phyloP scores from a whole-genome alignment of 1,140 invertebrate species.

The Drosophila mayri region DNA sequence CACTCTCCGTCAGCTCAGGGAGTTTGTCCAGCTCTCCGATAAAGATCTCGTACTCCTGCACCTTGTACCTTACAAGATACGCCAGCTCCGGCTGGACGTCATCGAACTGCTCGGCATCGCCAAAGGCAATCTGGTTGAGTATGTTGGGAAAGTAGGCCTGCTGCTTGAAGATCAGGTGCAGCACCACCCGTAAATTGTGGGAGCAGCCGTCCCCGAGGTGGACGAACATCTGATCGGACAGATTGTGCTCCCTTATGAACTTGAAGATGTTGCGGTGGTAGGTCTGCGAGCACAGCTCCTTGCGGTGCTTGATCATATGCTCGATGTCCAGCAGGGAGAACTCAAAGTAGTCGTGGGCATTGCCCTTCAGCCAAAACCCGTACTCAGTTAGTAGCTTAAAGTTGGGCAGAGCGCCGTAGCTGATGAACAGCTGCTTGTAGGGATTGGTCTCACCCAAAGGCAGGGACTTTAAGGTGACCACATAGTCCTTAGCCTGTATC shows the following conservation, averaged over 20 bases:
- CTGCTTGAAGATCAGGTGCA: slow-evolving; percentile 84
- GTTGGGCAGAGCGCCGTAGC: slow-evolving; percentile 90
- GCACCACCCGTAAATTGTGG: slow-evolving; percentile 85
- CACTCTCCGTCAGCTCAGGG: slow-evolving; percentile 58
- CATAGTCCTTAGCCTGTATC: slow-evolving; percentile 50
- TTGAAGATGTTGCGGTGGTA: slow-evolving; percentile 85
- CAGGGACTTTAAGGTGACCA: slow-evolving; percentile 86
- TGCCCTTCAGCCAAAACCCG: slow-evolving; percentile 89
- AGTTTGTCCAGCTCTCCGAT: slow-evolving; percentile 50
- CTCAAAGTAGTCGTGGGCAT: slow-evolving; percentile 87
- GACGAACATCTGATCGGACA: slow-evolving; percentile 85
- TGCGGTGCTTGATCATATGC: slow-evolving; percentile 70
- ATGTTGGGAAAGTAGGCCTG: slow-evolving; percentile 73
- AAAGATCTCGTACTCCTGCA: slow-evolving; percentile 63
- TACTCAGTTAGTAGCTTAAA: slow-evolving; percentile 90
- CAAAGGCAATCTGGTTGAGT: slow-evolving; percentile 81
- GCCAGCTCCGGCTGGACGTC: slow-evolving; percentile 58
- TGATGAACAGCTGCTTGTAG: slow-evolving; percentile 90
- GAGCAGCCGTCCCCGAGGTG: slow-evolving; percentile 82
- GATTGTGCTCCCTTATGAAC: slow-evolving; percentile 86
- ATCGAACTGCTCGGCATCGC: slow-evolving; percentile 61
- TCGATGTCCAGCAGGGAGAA: slow-evolving; percentile 86
- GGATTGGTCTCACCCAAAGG: slow-evolving; percentile 85
- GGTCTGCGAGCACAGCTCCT: slow-evolving; percentile 59
- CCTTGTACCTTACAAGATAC: slow-evolving; percentile 67